These are phyloP conservation scores for Malacoctenus gilli DNA, from an alignment of 2,797 vertebrate genomes.

Conservation along the genomic window DNA sequence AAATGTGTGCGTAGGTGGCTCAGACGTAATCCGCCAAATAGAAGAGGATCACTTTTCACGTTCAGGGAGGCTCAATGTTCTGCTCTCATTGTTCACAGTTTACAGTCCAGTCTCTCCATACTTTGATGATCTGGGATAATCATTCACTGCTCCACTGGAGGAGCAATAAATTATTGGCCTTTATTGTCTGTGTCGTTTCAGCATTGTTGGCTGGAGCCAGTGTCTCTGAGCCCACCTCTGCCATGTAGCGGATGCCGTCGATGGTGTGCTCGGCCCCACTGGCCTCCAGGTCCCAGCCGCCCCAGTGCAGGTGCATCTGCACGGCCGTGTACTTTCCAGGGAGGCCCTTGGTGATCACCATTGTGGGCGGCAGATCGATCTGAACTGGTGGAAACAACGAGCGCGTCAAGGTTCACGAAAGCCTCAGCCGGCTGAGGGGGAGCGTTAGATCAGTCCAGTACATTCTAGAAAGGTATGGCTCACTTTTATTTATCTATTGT, in stretches of 20 bases:
- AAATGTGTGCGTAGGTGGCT: neutral
- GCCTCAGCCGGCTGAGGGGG: no score
- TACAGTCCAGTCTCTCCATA: neutral
- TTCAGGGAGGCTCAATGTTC: neutral
- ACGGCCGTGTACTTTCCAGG: constrained; percentile 81
- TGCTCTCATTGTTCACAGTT: neutral
- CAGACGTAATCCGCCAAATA: no score
- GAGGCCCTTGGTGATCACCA: constrained; percentile 82
- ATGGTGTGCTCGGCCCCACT: constrained; percentile 93
- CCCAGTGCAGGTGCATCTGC: constrained; percentile 97
- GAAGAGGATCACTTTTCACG: neutral
- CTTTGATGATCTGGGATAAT: neutral
- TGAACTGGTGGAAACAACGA: constrained; percentile 79
- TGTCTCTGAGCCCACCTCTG: constrained; percentile 81
- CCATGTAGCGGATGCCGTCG: constrained; percentile 86
- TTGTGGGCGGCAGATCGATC: constrained; percentile 84
- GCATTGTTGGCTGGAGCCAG: no score
- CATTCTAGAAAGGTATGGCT: no score
- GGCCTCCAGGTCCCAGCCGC: constrained; percentile 83
- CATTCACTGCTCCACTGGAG: neutral
- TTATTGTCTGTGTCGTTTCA: neutral
- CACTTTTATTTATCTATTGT: no score
- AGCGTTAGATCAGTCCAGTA: no score
- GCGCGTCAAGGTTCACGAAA: constrained; percentile 2
- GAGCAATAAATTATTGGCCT: no score